Evolutionary conservation across 2,797 vertebrate genomes (phyloP).

Genomic region (Sorex maritimensis): DNA sequence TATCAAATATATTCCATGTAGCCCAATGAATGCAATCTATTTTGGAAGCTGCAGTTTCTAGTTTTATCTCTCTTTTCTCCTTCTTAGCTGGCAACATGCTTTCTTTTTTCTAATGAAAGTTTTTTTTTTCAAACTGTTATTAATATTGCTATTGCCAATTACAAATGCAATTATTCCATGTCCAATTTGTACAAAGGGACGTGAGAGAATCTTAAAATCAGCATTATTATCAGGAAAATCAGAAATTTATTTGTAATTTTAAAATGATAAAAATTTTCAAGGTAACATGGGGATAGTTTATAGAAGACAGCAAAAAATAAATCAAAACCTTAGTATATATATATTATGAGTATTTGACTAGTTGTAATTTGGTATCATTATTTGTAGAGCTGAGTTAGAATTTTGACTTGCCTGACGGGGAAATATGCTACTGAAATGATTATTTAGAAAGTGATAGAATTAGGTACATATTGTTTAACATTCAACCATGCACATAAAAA

Average conservation of each 20-base stretch:
- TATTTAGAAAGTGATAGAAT: neutral
- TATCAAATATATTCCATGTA: neutral
- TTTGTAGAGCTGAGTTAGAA: too few relatives aligned
- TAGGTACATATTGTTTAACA: slow-evolving; percentile 5
- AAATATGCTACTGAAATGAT: too few relatives aligned
- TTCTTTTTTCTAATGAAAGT: neutral
- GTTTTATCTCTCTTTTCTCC: neutral
- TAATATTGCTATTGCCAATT: neutral
- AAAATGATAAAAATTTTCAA: slow-evolving; percentile 44
- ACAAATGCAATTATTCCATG: neutral
- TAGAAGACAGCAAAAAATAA: neutral
- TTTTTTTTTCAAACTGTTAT: slow-evolving; percentile 16
- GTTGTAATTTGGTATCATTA: too few relatives aligned
- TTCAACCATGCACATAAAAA: slow-evolving; percentile 7
- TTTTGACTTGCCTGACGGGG: too few relatives aligned
- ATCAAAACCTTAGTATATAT: neutral
- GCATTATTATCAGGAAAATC: neutral
- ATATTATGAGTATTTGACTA: neutral
- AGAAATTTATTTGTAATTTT: neutral
- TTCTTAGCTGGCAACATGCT: neutral
- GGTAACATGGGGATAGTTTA: neutral
- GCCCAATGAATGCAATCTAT: neutral
- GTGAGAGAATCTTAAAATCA: neutral
- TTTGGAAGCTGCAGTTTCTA: neutral
- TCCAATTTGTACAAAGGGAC: neutral